phyloP scores from a whole-genome alignment of 2,113 vertebrate genomes.

The Callaeas wilsoni region DNA sequence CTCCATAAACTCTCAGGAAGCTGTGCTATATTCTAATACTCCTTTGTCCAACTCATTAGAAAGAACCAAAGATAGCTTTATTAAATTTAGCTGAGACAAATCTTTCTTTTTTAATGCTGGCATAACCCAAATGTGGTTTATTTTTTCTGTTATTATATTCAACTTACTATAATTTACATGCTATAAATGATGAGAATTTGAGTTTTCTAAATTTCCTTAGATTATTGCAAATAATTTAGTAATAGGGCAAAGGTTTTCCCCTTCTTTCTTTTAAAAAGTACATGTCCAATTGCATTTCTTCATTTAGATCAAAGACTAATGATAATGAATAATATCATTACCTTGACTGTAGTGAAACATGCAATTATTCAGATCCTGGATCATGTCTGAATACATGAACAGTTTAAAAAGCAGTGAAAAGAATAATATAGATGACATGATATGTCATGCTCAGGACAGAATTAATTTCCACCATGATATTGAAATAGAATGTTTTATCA shows the following conservation, averaged over 20 bases:
- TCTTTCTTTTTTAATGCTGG: background rate
- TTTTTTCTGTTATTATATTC: background rate
- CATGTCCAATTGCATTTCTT: background rate
- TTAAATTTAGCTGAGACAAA: background rate
- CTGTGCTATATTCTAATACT: background rate
- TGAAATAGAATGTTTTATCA: background rate
- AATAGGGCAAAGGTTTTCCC: rapidly evolving
- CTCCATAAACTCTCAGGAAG: background rate
- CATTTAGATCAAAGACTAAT: background rate
- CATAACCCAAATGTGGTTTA: rapidly evolving
- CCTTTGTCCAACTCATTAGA: background rate
- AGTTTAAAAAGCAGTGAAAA: background rate
- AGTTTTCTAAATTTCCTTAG: background rate
- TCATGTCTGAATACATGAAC: background rate
- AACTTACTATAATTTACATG: background rate
- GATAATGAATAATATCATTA: background rate
- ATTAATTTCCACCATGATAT: background rate
- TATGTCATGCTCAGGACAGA: background rate
- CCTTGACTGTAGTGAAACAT: background rate
- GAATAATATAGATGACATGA: background rate
- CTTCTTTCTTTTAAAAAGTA: background rate
- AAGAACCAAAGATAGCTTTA: background rate
- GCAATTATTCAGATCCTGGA: background rate
- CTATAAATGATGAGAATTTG: background rate
- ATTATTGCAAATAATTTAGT: background rate